Evolutionary conservation across 2,888 invertebrate species (phyloP), one percentile per base, ranked within the genome.

Genomic region (Drosophila quinaria): DNA sequence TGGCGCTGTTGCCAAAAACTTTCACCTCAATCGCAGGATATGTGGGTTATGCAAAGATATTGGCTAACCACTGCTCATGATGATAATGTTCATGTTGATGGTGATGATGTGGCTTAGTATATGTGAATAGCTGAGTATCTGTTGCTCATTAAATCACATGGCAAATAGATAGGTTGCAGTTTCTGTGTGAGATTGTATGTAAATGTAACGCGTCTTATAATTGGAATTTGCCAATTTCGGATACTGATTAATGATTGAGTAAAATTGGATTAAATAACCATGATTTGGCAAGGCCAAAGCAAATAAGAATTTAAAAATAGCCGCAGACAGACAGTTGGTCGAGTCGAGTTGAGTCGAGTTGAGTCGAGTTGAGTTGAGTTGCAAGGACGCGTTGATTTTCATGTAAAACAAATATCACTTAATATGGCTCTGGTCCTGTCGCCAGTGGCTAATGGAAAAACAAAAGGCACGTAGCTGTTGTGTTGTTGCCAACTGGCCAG

Each of bases 381-480:
- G 68, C 74, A 77, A 72, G 73, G 68, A 81, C 74, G 66, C 80
- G 84, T 84, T 89, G 89, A 84, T 84, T 83, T 87, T 89, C 73
- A 80, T 84, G 87, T 89, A 84, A 87, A 89, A 84, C 84, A 89
- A 84, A 84, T 84, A 87, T 89, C 81, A 87, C 85, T 89, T 84
- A 84, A 89, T 84, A 77, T 82, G 74, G 64, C 64, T 50, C 65
- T 58, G 69, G 17, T 69, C 51, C 71, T 72, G 64, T 64, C 56
- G 66, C 56, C 62, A 41, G 59, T 33, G 83, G 85, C 89, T 87
- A 87, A 89, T 85, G 84, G 86, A 56, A 67, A 78, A 78, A 81
- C 87, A 84, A 83, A 89, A 89, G 78, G 81, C 84, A 84, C 89
- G 84, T 89, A 76, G 60, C 42, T 33, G 37, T 66, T 65, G 15